Base-by-base conservation (phyloP, 37 sponge, comb jelly and placozoan species). In the Chondrilla cf. caribensis region DNA sequence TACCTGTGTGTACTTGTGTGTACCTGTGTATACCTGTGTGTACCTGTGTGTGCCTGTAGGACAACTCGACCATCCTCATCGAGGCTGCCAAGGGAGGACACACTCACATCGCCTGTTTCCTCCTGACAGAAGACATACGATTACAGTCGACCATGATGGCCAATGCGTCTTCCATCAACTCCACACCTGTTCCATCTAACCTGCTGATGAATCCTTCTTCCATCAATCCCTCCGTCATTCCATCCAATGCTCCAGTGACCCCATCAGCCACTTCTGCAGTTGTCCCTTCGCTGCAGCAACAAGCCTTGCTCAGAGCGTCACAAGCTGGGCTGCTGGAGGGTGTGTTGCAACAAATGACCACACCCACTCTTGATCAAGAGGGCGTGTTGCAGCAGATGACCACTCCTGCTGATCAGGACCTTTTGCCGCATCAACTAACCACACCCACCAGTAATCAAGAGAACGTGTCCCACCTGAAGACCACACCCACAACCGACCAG, bases 51-150 rank as follows among this genome's bases (percentile, higher is more conserved):
- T 62, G 55, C 59, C 1, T 62, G 0, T 55, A 93, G 94, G 94
- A 93, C 37, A 82, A 81, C 70, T 90, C 94, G 26, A 90, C 91
- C 40, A 93, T 93, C 88, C 80, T 93, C 79, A 83, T 90, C 9
- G 94, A 93, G 59, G 91, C 94, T 0, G 70, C 94, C 41, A 75
- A 84, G 21, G 94, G 94, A 58, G 94, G 94, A 5, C 94, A 93
- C 91, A 79, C 87, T 3, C 80, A 29, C 17, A 88, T 93, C 3
- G 94, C 85, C 35, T 77, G 76, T 81, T 88, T 93, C 65, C 78
- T 93, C 22, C 76, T 93, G 36, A 36, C 82, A 9, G 91, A 93
- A 60, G 84, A 87, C 29, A 39, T 44, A 17, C 17, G 77, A 6
- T 18, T 67, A 33, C 68, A 28, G 35, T 17, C 32, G 33, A 47